phyloP scores from a whole-genome alignment of 2,113 vertebrate genomes.

The Ciconia boyciana region DNA sequence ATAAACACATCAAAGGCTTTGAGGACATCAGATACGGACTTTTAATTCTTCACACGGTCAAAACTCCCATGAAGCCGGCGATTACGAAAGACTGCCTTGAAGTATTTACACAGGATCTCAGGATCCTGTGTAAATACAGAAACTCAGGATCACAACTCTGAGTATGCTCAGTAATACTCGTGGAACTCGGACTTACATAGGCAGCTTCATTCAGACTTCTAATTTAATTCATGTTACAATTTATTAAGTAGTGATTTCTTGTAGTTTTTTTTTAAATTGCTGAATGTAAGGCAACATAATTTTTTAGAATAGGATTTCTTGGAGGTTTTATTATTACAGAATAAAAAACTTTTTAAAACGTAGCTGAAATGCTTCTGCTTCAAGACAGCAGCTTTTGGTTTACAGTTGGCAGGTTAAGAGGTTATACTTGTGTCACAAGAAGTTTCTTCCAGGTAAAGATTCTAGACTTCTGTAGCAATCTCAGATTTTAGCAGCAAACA shows the following conservation, averaged over 20 bases:
- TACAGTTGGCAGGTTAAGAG: background rate
- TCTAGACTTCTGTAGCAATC: background rate
- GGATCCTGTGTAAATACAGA: no score
- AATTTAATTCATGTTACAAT: background rate
- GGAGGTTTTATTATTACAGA: background rate
- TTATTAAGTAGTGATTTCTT: background rate
- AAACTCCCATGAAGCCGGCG: background rate
- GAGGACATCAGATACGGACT: constrained; percentile 29
- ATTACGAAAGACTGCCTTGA: no score
- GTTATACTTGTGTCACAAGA: background rate
- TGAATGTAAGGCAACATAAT: background rate
- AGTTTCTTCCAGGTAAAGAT: background rate
- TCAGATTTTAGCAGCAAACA: background rate
- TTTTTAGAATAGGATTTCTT: background rate
- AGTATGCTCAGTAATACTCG: background rate
- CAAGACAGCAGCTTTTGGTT: background rate
- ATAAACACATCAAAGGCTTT: constrained; percentile 25
- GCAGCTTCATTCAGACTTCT: background rate
- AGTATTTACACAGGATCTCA: no score
- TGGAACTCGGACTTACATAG: background rate
- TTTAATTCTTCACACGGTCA: constrained; percentile 17
- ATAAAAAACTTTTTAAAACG: background rate
- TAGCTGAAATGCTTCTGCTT: background rate
- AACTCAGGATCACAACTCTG: background rate
- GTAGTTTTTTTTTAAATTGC: background rate